Evolutionary conservation across 2,888 invertebrate genomes (phyloP).

Genomic region (Drosophila vallismaia): DNA sequence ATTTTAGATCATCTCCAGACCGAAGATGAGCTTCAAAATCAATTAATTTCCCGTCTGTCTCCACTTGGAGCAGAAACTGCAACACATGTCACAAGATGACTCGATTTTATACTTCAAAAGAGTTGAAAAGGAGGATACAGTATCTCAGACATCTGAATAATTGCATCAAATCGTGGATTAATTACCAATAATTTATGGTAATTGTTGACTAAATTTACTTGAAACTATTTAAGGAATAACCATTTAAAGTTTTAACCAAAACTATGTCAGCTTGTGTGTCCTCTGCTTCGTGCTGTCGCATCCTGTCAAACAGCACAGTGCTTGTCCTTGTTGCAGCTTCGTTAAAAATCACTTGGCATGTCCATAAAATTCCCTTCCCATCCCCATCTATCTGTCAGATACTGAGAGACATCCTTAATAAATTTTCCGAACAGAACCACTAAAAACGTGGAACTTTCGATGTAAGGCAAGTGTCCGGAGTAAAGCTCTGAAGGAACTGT

Average conservation of each 20-base stretch:
- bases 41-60: conserved; percentile 64
- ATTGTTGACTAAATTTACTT: not conserved
- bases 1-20: conserved; percentile 22
- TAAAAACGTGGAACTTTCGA: conserved; percentile 16
- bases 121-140: not conserved
- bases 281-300: conserved; percentile 6
- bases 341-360: conserved; percentile 41
- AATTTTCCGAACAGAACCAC: conserved; percentile 31
- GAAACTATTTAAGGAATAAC: not conserved
- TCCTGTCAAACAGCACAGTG: conserved; percentile 15
- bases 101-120: conserved; percentile 1
- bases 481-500: conserved; percentile 25
- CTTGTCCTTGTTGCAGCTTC: conserved; percentile 34
- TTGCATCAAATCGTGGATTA: too few relatives aligned
- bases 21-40: conserved; percentile 49
- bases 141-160: not conserved
- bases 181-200: too few relatives aligned
- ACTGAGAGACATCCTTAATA: conserved; percentile 46
- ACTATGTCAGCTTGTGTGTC: conserved; percentile 22
- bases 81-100: conserved; percentile 63
- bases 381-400: conserved; percentile 36
- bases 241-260: not conserved
- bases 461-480: conserved; percentile 22
- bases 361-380: conserved; percentile 27
- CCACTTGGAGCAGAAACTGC: conserved; percentile 35